Conservation (phyloP, 1,140 invertebrate genomes). For the Rhagoletis zephyria region DNA sequence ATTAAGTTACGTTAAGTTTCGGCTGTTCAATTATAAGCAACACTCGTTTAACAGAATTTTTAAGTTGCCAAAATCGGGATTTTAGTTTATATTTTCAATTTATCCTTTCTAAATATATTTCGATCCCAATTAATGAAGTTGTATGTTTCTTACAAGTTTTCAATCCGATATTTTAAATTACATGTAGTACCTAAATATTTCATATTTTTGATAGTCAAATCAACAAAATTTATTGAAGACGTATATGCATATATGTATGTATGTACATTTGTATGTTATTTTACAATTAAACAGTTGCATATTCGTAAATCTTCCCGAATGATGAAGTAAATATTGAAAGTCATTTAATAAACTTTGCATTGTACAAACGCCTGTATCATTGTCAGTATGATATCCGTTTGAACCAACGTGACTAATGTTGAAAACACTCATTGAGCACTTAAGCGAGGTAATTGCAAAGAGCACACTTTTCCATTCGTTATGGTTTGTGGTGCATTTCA, state of each 20-base stretch:
- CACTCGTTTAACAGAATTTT: no score
- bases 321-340: background rate
- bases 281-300: background rate
- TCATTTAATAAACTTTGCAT: background rate
- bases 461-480: slow-evolving; percentile 56
- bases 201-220: no score
- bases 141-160: no score
- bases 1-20: no score
- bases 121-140: no score
- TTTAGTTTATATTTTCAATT: no score
- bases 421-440: slow-evolving; percentile 27
- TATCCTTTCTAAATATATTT: no score
- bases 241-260: no score
- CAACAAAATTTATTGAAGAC: no score
- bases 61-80: no score
- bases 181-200: background rate
- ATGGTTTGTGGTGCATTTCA: slow-evolving; percentile 43
- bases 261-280: no score
- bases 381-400: slow-evolving; percentile 9
- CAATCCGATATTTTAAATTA: background rate
- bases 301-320: background rate
- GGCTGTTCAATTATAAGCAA: no score
- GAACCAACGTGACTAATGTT: background rate
- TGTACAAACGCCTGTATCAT: background rate
- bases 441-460: slow-evolving; percentile 22